These are phyloP conservation scores for Nudaria mundana DNA, from an alignment of 2,888 invertebrate genomes.

Conservation along the genomic window DNA sequence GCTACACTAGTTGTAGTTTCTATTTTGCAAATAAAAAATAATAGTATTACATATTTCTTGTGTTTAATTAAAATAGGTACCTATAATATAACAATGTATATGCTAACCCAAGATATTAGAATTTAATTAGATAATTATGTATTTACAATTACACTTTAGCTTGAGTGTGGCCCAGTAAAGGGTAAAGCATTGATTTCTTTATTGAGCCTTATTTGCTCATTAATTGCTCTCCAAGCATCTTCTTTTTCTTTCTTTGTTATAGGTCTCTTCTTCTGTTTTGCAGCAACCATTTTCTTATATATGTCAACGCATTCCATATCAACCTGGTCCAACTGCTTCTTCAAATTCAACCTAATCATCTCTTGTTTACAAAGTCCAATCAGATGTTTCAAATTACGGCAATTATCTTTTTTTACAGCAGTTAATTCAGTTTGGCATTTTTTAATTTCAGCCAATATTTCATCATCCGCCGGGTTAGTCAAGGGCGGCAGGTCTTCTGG, in stretches of 20 bases:
- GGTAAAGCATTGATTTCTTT: conserved; percentile 77
- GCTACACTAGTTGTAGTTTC: no score
- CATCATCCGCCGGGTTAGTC: conserved; percentile 87
- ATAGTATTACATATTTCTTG: no score
- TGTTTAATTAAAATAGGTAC: conserved; percentile 9
- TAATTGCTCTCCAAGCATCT: conserved; percentile 86
- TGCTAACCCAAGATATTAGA: conserved; percentile 20
- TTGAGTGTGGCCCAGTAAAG: conserved; percentile 72
- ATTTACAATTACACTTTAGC: conserved; percentile 48
- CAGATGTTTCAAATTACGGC: conserved; percentile 85
- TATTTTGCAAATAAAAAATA: no score
- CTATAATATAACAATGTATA: conserved; percentile 24
- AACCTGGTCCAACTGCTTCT: conserved; percentile 86
- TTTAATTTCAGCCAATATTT: conserved; percentile 93
- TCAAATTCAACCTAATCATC: conserved; percentile 88
- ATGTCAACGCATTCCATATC: conserved; percentile 91
- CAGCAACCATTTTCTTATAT: conserved; percentile 89
- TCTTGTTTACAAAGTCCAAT: conserved; percentile 88
- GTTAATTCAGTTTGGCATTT: conserved; percentile 91
- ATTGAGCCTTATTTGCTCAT: conserved; percentile 83
- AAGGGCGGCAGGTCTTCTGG: conserved; percentile 84
- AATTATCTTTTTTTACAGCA: conserved; percentile 90
- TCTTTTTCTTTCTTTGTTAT: conserved; percentile 91
- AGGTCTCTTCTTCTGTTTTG: conserved; percentile 90
- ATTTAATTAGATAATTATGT: conserved; percentile 11